Conservation (phyloP, 2,888 invertebrate genomes). For the Caenorhabditis parvicauda region DNA sequence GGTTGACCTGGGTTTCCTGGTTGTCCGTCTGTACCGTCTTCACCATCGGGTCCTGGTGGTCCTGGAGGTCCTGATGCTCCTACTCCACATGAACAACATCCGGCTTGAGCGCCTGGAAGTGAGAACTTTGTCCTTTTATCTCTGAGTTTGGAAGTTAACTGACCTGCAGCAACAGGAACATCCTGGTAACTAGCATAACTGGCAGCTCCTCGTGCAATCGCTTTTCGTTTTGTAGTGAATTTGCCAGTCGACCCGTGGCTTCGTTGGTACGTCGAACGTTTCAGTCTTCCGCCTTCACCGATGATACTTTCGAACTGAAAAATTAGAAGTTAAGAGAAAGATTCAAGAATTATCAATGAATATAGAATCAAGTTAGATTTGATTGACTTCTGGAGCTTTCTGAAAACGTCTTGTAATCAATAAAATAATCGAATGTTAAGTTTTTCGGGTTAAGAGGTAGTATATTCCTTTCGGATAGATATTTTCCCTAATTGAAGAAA, state of each 20-base stretch:
- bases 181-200: constrained; percentile 22
- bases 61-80: constrained; percentile 32
- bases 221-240: constrained; percentile 8
- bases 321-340: too few relatives aligned
- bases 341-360: too few relatives aligned
- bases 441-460: too few relatives aligned
- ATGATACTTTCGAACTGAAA: constrained; percentile 26
- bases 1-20: constrained; percentile 35
- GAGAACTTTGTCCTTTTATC: too few relatives aligned
- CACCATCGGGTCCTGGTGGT: constrained; percentile 28
- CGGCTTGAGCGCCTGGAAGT: constrained; percentile 9
- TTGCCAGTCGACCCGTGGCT: constrained; percentile 20
- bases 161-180: constrained; percentile 15
- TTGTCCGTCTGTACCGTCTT: constrained; percentile 31
- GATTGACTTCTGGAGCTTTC: too few relatives aligned
- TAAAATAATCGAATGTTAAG: too few relatives aligned
- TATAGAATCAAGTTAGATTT: too few relatives aligned
- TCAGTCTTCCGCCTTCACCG: constrained; percentile 31
- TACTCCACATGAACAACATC: constrained; percentile 33
- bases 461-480: too few relatives aligned
- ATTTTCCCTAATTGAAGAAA: too few relatives aligned
- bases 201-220: constrained; percentile 33
- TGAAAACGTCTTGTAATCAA: too few relatives aligned
- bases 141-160: too few relatives aligned
- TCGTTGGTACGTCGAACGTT: constrained; percentile 35